phyloP scores from a whole-genome alignment of 2,797 vertebrate species.

The Thunnus albacares region DNA sequence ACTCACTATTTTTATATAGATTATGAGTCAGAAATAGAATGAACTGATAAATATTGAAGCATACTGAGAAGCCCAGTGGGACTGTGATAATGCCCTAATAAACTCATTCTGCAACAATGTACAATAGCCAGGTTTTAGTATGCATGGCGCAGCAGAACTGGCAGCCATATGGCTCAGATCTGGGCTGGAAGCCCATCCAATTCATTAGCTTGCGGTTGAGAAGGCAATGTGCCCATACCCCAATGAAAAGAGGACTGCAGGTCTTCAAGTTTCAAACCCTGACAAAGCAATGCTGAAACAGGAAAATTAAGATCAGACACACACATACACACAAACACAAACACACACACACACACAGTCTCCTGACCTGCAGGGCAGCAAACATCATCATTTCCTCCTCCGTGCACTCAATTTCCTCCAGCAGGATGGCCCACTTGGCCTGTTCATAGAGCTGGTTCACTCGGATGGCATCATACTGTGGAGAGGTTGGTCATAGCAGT shows the following conservation, averaged over 20 bases:
- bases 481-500: conserved; percentile 35
- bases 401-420: conserved; percentile 99
- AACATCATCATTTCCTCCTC: conserved; percentile 99
- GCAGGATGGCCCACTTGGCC: conserved; percentile 97
- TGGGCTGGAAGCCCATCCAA: conserved; percentile 70
- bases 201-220: conserved; percentile 74
- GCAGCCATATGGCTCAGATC: conserved; percentile 55
- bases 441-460: conserved; percentile 99
- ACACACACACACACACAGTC: conserved; percentile 3
- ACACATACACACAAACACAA: background rate
- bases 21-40: conserved; percentile 8
- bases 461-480: conserved; percentile 97
- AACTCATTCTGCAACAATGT: conserved; percentile 40
- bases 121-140: conserved; percentile 36
- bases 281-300: conserved; percentile 54
- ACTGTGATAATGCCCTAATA: conserved; percentile 42
- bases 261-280: conserved; percentile 47
- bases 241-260: conserved; percentile 57
- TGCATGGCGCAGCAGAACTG: conserved; percentile 59
- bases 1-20: background rate
- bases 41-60: conserved; percentile 13
- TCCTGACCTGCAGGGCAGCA: conserved; percentile 95
- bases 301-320: conserved; percentile 35
- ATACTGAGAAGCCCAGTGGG: conserved; percentile 14
- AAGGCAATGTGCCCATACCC: conserved; percentile 60